These are phyloP conservation scores for Sesamia inferens DNA, from an alignment of 2,888 invertebrate genomes.

Conservation along the genomic window DNA sequence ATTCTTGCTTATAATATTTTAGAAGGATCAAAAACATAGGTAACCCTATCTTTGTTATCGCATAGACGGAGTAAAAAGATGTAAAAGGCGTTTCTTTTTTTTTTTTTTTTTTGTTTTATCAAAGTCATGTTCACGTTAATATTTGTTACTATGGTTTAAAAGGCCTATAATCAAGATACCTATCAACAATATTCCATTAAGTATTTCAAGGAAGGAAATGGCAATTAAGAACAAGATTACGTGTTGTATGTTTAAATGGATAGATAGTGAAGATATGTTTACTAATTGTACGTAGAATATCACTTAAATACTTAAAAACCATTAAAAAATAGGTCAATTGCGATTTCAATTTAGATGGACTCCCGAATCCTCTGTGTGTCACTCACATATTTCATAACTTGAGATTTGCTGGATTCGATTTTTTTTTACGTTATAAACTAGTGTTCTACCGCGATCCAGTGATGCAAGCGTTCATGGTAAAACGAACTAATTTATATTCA, in stretches of 20 bases:
- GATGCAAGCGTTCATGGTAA: too few species aligned
- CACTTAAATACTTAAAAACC: constrained; percentile 26
- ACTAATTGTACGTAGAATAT: constrained; percentile 27
- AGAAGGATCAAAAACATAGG: neutral
- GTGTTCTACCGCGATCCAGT: too few species aligned
- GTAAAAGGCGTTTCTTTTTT: neutral
- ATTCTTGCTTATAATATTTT: neutral
- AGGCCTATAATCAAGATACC: neutral
- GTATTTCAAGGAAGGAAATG: constrained; percentile 37
- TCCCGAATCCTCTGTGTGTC: too few species aligned
- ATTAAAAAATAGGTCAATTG: neutral
- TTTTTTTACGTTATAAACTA: too few species aligned
- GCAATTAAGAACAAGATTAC: constrained; percentile 46
- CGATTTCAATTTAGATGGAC: neutral
- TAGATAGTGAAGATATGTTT: constrained; percentile 50
- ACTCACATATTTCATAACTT: too few species aligned
- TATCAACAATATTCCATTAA: constrained; percentile 10
- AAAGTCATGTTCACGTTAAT: neutral
- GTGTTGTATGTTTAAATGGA: constrained; percentile 34
- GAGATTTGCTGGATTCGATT: too few species aligned
- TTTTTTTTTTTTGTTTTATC: neutral
- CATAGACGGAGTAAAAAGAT: too few species aligned
- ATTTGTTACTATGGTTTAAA: neutral
- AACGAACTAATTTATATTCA: too few species aligned
- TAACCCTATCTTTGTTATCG: too few species aligned